These are phyloP conservation scores for Camelus bactrianus DNA, from an alignment of 2,113 vertebrate genomes.

Conservation along the genomic window DNA sequence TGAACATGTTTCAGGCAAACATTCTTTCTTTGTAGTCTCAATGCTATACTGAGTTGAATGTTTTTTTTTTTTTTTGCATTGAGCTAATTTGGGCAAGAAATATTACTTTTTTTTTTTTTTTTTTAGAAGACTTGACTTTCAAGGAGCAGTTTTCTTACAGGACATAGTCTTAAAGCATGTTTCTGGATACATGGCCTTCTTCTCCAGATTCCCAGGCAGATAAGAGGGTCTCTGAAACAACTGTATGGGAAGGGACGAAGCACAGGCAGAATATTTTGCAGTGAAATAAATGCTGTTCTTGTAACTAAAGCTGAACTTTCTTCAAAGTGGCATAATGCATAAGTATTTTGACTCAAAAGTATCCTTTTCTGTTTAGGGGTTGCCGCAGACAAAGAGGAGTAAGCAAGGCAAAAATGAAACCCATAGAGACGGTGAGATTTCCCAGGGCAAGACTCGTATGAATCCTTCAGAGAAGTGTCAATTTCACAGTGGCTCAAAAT, in stretches of 20 bases:
- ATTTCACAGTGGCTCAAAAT: not conserved
- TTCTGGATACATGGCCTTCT: not conserved
- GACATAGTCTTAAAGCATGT: not conserved
- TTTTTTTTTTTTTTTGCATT: slow-evolving; percentile 37
- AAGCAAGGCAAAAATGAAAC: not conserved
- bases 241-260: not conserved
- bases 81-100: not conserved
- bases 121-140: not conserved
- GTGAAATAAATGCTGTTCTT: not conserved
- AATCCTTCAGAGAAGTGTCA: not conserved
- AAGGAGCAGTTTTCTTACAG: not conserved
- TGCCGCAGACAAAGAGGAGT: not conserved
- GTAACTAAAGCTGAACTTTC: not conserved
- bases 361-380: not conserved
- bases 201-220: not conserved
- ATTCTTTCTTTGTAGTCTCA: not conserved
- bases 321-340: not conserved
- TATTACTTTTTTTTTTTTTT: no score
- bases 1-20: not conserved
- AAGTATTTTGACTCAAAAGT: not conserved
- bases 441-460: not conserved
- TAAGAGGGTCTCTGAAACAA: not conserved
- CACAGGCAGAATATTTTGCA: not conserved
- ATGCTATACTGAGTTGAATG: not conserved
- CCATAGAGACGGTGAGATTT: not conserved